These are phyloP conservation scores for Mohoua ochrocephala DNA, from an alignment of 2,113 vertebrate species.

Conservation along the genomic window DNA sequence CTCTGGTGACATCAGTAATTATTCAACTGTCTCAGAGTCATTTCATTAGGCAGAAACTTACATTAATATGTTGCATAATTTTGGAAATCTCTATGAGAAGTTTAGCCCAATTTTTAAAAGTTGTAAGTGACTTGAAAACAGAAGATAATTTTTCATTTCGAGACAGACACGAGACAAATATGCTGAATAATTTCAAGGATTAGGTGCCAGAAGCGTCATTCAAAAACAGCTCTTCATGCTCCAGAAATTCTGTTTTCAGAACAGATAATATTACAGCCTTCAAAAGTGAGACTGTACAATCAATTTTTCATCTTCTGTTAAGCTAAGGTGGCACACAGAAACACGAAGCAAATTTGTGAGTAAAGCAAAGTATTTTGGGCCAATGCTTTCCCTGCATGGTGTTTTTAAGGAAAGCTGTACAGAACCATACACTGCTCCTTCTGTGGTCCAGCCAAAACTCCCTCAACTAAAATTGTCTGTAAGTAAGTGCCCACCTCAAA, in stretches of 20 bases:
- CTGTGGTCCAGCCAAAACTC: not conserved
- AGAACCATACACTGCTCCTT: fast-evolving
- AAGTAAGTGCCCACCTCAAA: not conserved
- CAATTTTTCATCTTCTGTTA: not conserved
- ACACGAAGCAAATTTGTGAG: not conserved
- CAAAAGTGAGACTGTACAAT: not conserved
- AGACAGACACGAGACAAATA: not conserved
- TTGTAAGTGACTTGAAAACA: not conserved
- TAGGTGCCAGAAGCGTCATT: not conserved
- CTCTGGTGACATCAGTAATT: not conserved
- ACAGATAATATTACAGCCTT: not conserved
- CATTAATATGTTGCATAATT: not conserved
- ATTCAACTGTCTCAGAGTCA: not conserved
- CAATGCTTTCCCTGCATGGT: not conserved
- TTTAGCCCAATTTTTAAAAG: not conserved
- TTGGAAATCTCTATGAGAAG: not conserved
- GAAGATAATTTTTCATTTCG: not conserved
- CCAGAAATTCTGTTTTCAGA: not conserved
- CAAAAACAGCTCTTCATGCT: not conserved
- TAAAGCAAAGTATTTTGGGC: not conserved
- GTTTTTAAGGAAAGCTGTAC: not conserved
- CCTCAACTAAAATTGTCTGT: not conserved
- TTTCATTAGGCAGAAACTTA: not conserved
- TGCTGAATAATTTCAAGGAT: not conserved
- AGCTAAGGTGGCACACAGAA: not conserved